Base-by-base conservation (phyloP, 2,113 vertebrate genomes). In the Dicrurus megarhynchus region DNA sequence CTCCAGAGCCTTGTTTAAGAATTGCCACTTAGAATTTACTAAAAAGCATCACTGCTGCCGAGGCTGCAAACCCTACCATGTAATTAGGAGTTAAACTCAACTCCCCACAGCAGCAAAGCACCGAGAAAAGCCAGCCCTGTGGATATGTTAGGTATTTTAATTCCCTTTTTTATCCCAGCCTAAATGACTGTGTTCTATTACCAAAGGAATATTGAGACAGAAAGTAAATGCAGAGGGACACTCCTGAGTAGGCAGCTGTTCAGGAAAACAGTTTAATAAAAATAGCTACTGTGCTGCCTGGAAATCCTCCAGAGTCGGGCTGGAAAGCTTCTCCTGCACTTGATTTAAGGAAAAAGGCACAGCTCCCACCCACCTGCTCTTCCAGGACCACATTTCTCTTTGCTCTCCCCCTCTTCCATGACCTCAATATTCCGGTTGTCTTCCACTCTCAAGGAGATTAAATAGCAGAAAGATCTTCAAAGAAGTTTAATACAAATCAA, bases 241-340 rank as follows among this genome's bases (percentile, higher is more conserved):
- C 78, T 91, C 78, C 33, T 7, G 28, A 90, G 87, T 60, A 94
- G 94, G 92, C 95, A 95, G 93, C 80, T 95, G 93, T 75, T 95
- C 84, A 84, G 87, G 89, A 87, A 96, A 96, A 83, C 81, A 82
- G 78, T 57, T 93, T 52, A 71, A 78, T 86, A 79, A 50, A 95
- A 97, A 95, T 94, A 96, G 70, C 84, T 89, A 3, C 76, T 84
- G 56, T 32, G 15, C 73, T 71, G 61, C 89, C 63, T 82, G 74
- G 84, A 41, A 60, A 55, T 89, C 61, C 94, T 84, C 93, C 81
- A 78, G 94, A 92, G 73, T 1, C 23, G 1, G 20, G 65, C 85
- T 76, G 71, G 64, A 49, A 64, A 70, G 67, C 75, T 70, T 27
- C 79, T 9, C 47, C 8, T 1, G 32, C 55, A 2, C 68, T 50